These are phyloP conservation scores for Ariopsis seemanni DNA, from an alignment of 2,113 vertebrate species.

Conservation along the genomic window DNA sequence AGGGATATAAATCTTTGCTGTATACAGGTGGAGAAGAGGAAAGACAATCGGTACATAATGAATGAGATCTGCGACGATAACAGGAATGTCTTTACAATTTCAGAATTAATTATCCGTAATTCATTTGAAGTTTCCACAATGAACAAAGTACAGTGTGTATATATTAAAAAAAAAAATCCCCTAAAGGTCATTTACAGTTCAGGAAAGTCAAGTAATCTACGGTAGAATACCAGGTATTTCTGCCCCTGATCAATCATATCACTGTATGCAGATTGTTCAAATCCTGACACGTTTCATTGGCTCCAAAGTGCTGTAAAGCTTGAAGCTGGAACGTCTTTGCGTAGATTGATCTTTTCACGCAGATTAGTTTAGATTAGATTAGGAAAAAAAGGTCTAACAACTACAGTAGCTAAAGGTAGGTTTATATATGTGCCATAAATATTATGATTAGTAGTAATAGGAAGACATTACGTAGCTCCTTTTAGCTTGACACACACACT, in stretches of 20 bases:
- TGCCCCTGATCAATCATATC: not conserved
- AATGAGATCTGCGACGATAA: not conserved
- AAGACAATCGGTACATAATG: not conserved
- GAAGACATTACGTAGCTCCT: not conserved
- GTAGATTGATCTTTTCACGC: not conserved
- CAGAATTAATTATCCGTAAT: not conserved
- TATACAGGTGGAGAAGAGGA: not conserved
- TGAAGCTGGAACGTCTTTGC: not conserved
- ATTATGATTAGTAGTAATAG: not conserved
- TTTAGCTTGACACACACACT: not conserved
- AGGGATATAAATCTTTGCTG: not conserved
- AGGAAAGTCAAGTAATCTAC: not conserved
- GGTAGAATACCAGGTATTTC: not conserved
- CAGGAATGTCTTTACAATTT: not conserved
- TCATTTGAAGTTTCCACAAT: not conserved
- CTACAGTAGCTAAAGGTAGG: not conserved
- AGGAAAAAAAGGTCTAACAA: not conserved
- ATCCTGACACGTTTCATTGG: not conserved
- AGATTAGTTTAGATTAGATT: not conserved
- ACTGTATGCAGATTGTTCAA: not conserved
- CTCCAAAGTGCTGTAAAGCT: not conserved
- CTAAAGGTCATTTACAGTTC: not conserved
- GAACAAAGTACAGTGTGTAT: not conserved
- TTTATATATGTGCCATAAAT: not conserved
- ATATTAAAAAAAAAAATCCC: not conserved